A percentile compares a stretch with the other conserved stretches of the same genome.
Conservation (phyloP, 2,113 vertebrate genomes). For the Pachypanchax playfairii region DNA sequence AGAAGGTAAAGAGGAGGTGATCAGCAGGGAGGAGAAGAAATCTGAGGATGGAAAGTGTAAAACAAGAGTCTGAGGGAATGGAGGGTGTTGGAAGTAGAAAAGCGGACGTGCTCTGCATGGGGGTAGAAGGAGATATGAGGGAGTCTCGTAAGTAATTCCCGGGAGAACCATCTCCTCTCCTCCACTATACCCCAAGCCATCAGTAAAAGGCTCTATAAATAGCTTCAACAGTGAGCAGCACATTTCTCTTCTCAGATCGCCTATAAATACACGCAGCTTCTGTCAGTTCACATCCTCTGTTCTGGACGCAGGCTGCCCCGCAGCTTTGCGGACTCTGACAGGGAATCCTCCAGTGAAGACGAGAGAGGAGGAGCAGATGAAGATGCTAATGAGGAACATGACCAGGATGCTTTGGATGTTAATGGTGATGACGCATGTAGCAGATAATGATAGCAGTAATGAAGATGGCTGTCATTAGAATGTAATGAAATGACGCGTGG, state of each 20-base stretch:
- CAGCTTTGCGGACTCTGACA: conserved; percentile 38
- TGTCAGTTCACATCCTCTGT: conserved; percentile 65
- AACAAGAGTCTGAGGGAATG: conserved; percentile 16
- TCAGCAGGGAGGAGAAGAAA: conserved; percentile 6
- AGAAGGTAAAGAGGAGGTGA: conserved; percentile 16
- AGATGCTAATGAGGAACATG: conserved; percentile 43
- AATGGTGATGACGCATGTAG: conserved; percentile 8
- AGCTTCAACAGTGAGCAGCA: conserved; percentile 65
- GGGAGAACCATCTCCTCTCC: conserved; percentile 51
- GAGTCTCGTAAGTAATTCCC: conserved; percentile 68
- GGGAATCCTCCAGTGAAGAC: conserved; percentile 61
- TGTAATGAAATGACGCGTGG: conserved; percentile 27
- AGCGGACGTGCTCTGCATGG: conserved; percentile 45
- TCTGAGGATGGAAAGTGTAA: conserved; percentile 41
- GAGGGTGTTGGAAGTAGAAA: conserved; percentile 33
- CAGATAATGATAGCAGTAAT: conserved; percentile 36
- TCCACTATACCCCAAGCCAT: conserved; percentile 57
- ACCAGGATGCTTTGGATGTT: conserved; percentile 31
- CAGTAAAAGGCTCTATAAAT: conserved; percentile 75
- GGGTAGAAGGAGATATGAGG: conserved; percentile 44
- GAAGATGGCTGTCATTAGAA: conserved; percentile 22
- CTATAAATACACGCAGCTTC: conserved; percentile 77
- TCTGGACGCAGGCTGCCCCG: conserved; percentile 45
- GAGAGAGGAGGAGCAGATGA: conserved; percentile 40
- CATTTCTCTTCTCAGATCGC: conserved; percentile 65